Conservation (phyloP, 2,113 vertebrate genomes). For the Uropsilus gracilis region DNA sequence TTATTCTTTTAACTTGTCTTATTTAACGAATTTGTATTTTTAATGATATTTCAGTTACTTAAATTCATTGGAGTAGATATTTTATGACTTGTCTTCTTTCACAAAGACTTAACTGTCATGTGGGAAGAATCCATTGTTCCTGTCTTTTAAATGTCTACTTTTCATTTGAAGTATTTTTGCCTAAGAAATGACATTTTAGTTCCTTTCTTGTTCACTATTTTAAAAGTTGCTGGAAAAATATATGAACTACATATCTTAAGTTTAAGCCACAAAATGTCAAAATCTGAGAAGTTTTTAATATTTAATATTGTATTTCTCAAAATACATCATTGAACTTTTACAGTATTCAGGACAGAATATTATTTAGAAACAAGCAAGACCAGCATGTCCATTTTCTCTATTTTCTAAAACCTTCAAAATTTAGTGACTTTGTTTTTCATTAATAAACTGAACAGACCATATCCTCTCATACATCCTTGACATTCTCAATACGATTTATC, state of each 20-base stretch:
- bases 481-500: no score
- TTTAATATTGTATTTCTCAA: no score
- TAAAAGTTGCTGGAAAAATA: not conserved
- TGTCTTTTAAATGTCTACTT: not conserved
- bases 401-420: not conserved
- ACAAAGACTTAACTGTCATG: not conserved
- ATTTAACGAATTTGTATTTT: not conserved
- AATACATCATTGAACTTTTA: no score
- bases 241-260: not conserved
- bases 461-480: no score
- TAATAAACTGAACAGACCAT: no score
- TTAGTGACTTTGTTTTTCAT: accelerated
- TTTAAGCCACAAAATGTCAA: not conserved
- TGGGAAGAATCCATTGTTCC: not conserved
- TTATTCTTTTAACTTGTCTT: not conserved
- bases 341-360: no score
- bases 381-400: no score
- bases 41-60: no score
- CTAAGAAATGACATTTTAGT: not conserved
- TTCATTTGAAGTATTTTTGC: not conserved
- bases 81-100: not conserved
- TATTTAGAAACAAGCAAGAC: no score
- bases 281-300: not conserved
- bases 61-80: not conserved
- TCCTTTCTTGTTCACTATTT: not conserved